A percentile compares a stretch with the other conserved stretches of the same genome.
Conservation (phyloP, 2,113 vertebrate genomes). For the Hipposideros armiger region DNA sequence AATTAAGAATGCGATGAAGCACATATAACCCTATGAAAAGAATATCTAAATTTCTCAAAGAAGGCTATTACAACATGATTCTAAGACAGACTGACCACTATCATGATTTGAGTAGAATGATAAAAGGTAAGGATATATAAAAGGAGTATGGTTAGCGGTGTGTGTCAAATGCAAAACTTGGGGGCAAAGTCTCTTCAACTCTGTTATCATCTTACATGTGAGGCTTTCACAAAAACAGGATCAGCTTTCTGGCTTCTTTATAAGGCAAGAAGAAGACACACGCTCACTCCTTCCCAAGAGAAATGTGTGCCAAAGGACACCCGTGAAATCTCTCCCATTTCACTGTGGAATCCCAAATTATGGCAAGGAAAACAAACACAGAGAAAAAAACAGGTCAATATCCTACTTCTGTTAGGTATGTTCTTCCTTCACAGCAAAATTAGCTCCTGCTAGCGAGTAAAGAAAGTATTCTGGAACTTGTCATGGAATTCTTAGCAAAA, state of each 20-base stretch:
- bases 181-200: background rate
- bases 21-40: constrained; percentile 36
- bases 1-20: background rate
- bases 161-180: background rate
- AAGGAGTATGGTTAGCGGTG: background rate
- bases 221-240: background rate
- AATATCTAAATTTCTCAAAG: background rate
- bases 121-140: background rate
- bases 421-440: background rate
- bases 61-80: background rate
- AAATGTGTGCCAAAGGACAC: background rate
- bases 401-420: background rate
- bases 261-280: background rate
- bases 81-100: background rate
- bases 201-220: background rate
- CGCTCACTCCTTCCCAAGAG: background rate
- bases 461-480: constrained; percentile 9
- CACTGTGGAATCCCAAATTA: background rate
- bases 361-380: background rate
- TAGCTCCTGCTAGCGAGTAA: background rate
- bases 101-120: background rate
- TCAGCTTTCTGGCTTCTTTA: background rate
- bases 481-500: constrained; percentile 22
- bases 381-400: background rate
- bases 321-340: background rate